Conservation (phyloP, 23 tunicate genomes). For the Clavelina lepadiformis region DNA sequence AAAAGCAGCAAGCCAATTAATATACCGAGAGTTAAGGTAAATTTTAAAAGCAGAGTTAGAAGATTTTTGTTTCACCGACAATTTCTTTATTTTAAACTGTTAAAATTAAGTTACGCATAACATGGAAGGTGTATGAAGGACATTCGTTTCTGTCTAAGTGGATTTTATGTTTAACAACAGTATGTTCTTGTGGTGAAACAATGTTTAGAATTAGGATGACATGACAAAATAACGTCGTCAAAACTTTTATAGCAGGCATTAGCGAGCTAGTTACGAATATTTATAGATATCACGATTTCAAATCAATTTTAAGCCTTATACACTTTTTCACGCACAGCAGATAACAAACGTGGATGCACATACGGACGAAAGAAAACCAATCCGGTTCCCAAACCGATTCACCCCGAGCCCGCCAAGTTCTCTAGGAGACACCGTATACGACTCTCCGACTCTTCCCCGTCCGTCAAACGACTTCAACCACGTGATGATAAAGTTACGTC, state of each 20-base stretch:
- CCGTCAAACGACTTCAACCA: constrained; percentile 68
- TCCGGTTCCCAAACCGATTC: neutral
- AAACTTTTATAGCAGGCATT: too few relatives aligned
- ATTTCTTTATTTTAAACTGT: neutral
- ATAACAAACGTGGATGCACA: neutral
- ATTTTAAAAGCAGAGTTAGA: neutral
- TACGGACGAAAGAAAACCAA: neutral
- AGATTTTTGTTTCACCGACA: neutral
- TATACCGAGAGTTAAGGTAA: constrained; percentile 16
- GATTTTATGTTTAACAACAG: too few relatives aligned
- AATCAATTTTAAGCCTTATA: too few relatives aligned
- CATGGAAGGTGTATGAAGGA: too few relatives aligned
- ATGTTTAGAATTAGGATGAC: too few relatives aligned
- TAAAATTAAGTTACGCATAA: too few relatives aligned
- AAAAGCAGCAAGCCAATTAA: constrained; percentile 14
- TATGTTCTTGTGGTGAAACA: too few relatives aligned
- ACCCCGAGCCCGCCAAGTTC: constrained; percentile 30
- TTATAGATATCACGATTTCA: too few relatives aligned
- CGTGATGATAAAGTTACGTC: constrained; percentile 54
- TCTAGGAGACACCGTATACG: constrained; percentile 53
- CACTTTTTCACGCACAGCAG: neutral
- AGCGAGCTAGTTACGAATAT: too few relatives aligned
- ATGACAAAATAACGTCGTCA: too few relatives aligned
- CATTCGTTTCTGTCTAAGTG: too few relatives aligned
- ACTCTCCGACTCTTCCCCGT: constrained; percentile 70